Percentiles rank a stretch among this genome's conserved stretches.
Conservation (phyloP, 2,797 vertebrate genomes). For the Chiloscyllium punctatum region DNA sequence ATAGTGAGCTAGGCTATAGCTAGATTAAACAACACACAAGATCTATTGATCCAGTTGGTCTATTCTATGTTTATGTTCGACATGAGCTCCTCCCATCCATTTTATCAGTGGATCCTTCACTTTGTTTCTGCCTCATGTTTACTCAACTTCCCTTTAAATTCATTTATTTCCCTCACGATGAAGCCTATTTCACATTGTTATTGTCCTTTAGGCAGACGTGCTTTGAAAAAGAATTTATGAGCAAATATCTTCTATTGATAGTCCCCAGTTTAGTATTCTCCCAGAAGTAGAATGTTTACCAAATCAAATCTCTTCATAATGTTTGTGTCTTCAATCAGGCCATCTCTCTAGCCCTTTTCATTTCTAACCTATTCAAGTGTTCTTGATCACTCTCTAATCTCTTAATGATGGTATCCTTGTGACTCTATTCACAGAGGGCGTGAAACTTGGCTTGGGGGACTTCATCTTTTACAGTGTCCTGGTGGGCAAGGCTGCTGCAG, state of each 20-base stretch:
- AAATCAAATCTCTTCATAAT: neutral
- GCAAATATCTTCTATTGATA: neutral
- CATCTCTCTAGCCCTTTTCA: neutral
- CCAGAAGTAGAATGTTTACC: neutral
- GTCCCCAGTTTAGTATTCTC: neutral
- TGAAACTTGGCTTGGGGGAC: conserved; percentile 90
- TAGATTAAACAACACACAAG: neutral
- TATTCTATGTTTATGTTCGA: too few species aligned
- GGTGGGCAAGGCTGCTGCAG: conserved; percentile 87
- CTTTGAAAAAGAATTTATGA: neutral
- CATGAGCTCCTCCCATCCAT: neutral
- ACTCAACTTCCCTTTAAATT: neutral
- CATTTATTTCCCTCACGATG: neutral
- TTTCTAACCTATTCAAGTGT: neutral
- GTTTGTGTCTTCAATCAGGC: neutral
- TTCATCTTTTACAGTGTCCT: conserved; percentile 98
- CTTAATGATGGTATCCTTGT: neutral
- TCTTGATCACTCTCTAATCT: neutral
- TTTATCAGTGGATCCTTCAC: too few species aligned
- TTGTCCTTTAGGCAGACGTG: neutral
- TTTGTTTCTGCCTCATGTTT: neutral
- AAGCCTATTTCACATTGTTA: neutral
- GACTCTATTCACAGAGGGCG: conserved; percentile 62
- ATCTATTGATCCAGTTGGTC: neutral
- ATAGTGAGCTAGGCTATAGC: too few species aligned